A percentile compares a stretch with the other conserved stretches of the same genome.
Conservation (phyloP, 2,113 vertebrate genomes). For the Bombycilla garrulus region DNA sequence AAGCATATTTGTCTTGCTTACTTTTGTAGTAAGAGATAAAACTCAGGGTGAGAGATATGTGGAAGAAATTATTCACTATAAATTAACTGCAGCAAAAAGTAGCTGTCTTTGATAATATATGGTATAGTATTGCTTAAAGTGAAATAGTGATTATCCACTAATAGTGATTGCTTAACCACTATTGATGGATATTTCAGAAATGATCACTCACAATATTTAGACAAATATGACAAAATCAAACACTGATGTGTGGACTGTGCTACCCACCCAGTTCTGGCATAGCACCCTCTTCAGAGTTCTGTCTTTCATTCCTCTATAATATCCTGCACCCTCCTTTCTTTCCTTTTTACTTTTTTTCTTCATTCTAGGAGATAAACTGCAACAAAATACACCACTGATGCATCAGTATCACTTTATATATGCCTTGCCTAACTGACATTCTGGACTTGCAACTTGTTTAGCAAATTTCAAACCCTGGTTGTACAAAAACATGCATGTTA, state of each 20-base stretch:
- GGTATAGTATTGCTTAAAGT: neutral
- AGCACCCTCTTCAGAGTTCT: slow-evolving; percentile 61
- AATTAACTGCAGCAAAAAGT: neutral
- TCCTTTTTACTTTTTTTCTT: neutral
- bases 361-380: slow-evolving; percentile 74
- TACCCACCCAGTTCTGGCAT: slow-evolving; percentile 70
- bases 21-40: neutral
- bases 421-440: neutral
- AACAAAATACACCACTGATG: neutral
- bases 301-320: slow-evolving; percentile 74
- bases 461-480: neutral
- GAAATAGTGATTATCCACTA: no score
- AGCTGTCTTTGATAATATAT: neutral
- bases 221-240: slow-evolving; percentile 11
- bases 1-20: neutral
- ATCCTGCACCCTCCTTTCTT: slow-evolving; percentile 40
- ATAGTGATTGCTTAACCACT: neutral
- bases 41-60: neutral
- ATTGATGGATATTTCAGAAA: neutral
- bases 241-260: slow-evolving; percentile 71
- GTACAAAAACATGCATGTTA: neutral
- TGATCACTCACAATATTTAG: neutral
- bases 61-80: neutral
- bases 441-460: neutral
- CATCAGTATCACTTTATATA: neutral